Evolutionary conservation across 2,888 invertebrate species (phyloP), one percentile per base, ranked within the genome.

Genomic region (Gastracanthus pulcherrimus): DNA sequence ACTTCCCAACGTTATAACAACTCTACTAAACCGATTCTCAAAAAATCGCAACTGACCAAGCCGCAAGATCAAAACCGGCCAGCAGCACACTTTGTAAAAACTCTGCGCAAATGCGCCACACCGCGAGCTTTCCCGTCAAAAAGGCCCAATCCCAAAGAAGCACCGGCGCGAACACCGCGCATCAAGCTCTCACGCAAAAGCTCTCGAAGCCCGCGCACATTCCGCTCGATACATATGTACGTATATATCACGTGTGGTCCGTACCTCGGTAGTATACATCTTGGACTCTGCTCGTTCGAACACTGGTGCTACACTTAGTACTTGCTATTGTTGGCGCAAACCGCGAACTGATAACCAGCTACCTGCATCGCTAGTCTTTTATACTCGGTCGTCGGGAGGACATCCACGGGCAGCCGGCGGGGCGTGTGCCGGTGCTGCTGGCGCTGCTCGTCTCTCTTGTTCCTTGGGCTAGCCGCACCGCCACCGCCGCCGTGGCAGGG

Each of bases 331-430:
- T 41, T 36, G 48, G 76, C 66, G 62, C 72, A 38, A 84, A 86
- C 79, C 79, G 80, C 83, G 81, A 86, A 86, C 86, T 86, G 84
- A 86, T 86, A 86, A 84, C 85, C 82, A 16, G 62, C 81, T 70
- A 64, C 83, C 76, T 51, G 70, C 78, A 84, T 77, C 81, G 78
- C 38, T 78, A 80, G 82, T 76, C 86, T 86, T 86, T 84, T 86
- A 86, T 86, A 86, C 72, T 51, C 67, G 62, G 34, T n/a, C n/a
- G 69, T 19, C 16, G 29, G 51, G 60, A 31, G 45, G 41, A 60
- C 45, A 60, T 23, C 2, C 1, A 7, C 1, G 3, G 23, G 4
- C 26, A 16, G 45, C 11, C 7, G 26, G 4, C 71, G 76, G 80
- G 80, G 80, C 80, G 81, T 81, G 77, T 77, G 77, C 72, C 72